Base-by-base conservation (phyloP, 2,888 invertebrate species). In the Lymantria dispar region DNA sequence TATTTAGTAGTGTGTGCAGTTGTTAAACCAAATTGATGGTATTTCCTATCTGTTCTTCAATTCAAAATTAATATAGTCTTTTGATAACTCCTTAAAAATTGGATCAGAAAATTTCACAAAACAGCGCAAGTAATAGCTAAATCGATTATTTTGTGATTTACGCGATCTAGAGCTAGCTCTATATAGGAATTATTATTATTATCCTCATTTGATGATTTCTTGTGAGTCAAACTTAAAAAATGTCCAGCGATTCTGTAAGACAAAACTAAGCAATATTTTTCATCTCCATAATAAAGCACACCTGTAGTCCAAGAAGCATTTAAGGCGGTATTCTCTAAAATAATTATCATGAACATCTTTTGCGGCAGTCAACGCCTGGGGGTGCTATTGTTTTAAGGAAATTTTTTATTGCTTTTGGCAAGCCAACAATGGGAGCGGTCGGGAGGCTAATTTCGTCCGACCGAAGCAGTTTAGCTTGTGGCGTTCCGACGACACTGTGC, bases 351-450 rank as follows among this genome's bases (percentile, higher is more conserved):
- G 84, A 81, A 84, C 79, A 86, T 86, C 84, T 84, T 84, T 82
- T 72, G 84, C 80, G 73, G 86, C 84, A 80, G 81, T 81, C 74
- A 64, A 61, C 72, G 88, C 91, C 88, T 67, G 78, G 70, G 90
- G 91, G 86, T 82, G 83, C 87, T 86, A 90, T 91, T 91, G 91
- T 91, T 83, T 90, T 90, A 85, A 86, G 81, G 72, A 69, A 73
- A 67, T 89, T 67, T 88, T 90, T 91, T 90, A 85, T 88, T 86
- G 81, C 83, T 85, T 83, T 80, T 84, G 78, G 84, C 86, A 83
- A 84, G 84, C 84, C 80, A 86, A 91, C 91, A 91, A 91, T 91
- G 88, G 91, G 71, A 70, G 67, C 72, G 71, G 78, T 76, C 76
- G 73, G 73, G 77, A 76, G 83, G 85, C 80, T 80, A 80, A 85